Evolutionary conservation across 2,888 invertebrate species (phyloP).

Genomic region (Limulus polyphemus): DNA sequence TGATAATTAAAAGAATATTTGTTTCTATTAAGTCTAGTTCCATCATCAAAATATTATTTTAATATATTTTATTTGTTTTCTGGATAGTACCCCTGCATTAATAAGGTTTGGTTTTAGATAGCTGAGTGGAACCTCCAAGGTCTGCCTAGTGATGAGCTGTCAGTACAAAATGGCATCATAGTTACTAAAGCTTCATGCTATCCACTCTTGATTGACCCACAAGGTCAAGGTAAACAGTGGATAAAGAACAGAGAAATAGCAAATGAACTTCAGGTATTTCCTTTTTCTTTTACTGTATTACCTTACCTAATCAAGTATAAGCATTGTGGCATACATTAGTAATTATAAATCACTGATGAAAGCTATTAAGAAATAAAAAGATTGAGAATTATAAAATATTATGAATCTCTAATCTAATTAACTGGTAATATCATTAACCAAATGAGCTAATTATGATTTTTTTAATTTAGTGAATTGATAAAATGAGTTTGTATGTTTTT

Average conservation of each 20-base stretch:
- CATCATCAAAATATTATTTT: too few relatives aligned
- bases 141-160: slow-evolving; percentile 86
- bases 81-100: too few relatives aligned
- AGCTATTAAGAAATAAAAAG: too few relatives aligned
- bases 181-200: slow-evolving; percentile 91
- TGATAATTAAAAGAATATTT: too few relatives aligned
- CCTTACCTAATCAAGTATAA: slow-evolving; percentile 1
- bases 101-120: slow-evolving; percentile 32
- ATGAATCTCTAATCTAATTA: too few relatives aligned
- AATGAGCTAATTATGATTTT: too few relatives aligned
- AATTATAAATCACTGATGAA: not conserved
- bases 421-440: too few relatives aligned
- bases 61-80: too few relatives aligned
- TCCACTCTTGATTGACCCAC: slow-evolving; percentile 86
- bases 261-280: slow-evolving; percentile 57
- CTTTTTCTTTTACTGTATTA: not conserved
- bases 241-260: slow-evolving; percentile 82
- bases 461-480: not conserved
- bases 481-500: not conserved
- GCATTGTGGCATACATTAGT: not conserved
- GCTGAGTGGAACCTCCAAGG: slow-evolving; percentile 94
- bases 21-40: too few relatives aligned
- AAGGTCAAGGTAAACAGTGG: slow-evolving; percentile 95
- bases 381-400: too few relatives aligned
- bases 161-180: slow-evolving; percentile 90